Base-by-base conservation (phyloP, 2,888 invertebrate genomes). In the Muschampia plurimacula region DNA sequence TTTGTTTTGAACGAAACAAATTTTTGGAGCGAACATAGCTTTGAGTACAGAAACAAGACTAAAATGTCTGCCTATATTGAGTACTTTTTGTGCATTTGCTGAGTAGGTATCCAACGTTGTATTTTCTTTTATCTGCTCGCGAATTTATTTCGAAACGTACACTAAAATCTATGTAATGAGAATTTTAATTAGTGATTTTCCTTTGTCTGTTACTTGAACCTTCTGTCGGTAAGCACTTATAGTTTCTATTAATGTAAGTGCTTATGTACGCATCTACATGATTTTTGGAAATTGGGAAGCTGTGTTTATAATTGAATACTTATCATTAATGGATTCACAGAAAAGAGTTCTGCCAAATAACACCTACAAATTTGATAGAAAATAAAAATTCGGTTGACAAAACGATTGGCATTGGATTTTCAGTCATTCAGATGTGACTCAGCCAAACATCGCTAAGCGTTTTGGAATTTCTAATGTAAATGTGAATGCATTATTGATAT, bases 71-170 rank as follows among this genome's bases (percentile, higher is more conserved):
- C 52, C 67, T 60, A 44, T 72, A 72, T 72, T 72, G 67, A 72
- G 72, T 67, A 63, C 32, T 72, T 72, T 72, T 72, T 72, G 72
- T 67, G 67, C 67, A 72, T 67, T 67, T 60, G 60, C 44, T 67
- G 67, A 67, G 72, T n/a, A n/a, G n/a, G n/a, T 72, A 72, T 67
- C 28, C 44, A 62, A 22, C 46, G 36, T 66, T 52, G 72, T 32
- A 44, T 62, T 69, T 69, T 66, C 60, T 67, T 72, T 72, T 67
- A 72, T 72, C 62, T 72, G 52, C 66, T 72, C 10, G 66, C 36
- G 68, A 62, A 68, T 68, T 68, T 62, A 68, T 68, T 68, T 62
- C 68, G 22, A 49, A 60, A 68, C 41, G 32, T 49, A 57, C 22
- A 68, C 68, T 68, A 49, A 68, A 49, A 36, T 49, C 36, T 36